These are phyloP conservation scores for Montifringilla adamsi DNA, from an alignment of 2,113 vertebrate species.

Conservation along the genomic window DNA sequence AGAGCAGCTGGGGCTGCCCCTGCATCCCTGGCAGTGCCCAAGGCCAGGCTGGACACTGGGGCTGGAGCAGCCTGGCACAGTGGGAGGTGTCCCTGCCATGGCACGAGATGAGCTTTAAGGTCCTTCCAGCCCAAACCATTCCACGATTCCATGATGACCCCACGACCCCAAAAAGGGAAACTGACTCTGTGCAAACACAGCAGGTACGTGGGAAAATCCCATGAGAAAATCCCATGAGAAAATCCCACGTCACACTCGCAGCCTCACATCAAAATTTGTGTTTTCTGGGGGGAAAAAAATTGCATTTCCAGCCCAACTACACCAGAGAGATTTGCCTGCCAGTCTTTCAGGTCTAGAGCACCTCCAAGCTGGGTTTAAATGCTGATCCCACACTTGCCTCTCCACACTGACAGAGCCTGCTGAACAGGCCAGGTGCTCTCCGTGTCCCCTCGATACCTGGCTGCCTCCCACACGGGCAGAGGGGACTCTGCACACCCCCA, in stretches of 20 bases:
- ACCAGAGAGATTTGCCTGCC: neutral
- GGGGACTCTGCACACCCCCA: neutral
- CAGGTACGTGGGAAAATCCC: rapidly evolving
- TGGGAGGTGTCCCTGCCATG: neutral
- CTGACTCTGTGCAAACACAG: neutral
- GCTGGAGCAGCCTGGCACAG: rapidly evolving
- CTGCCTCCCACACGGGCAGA: neutral
- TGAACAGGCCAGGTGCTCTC: neutral
- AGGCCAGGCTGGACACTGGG: neutral
- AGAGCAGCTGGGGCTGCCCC: neutral
- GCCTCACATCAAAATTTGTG: neutral
- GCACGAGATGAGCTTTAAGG: neutral
- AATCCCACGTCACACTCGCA: rapidly evolving
- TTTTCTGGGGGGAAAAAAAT: neutral
- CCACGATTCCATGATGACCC: neutral
- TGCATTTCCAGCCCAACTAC: neutral
- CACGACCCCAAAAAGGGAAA: rapidly evolving
- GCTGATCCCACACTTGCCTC: neutral
- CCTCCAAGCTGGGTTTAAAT: neutral
- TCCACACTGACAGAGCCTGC: neutral
- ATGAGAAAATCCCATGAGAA: rapidly evolving
- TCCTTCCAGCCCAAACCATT: neutral
- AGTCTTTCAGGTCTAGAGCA: neutral
- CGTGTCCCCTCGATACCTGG: too few relatives aligned
- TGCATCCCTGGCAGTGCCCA: neutral